A percentile compares a stretch with the other conserved stretches of the same genome.
These are phyloP conservation scores for Ailuropoda melanoleuca DNA, from an alignment of 2,113 vertebrate species.

Conservation along the genomic window DNA sequence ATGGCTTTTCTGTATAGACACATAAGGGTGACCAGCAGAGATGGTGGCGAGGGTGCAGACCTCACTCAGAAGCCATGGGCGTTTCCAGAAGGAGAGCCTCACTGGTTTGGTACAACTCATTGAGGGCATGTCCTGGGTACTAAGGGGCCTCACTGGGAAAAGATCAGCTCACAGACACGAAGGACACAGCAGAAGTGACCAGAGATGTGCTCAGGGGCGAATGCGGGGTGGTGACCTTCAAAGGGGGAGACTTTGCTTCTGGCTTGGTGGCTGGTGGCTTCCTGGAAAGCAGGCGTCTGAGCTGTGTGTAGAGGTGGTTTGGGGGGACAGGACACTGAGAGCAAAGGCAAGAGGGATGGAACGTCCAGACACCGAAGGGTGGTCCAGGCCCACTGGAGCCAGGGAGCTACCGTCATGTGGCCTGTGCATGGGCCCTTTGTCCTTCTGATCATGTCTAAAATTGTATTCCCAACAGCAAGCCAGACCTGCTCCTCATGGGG, in stretches of 20 bases:
- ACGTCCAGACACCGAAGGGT: background rate
- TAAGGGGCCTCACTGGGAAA: background rate
- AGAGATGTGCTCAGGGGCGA: background rate
- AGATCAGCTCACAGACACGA: background rate
- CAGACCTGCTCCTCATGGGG: conserved; percentile 69
- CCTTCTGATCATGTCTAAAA: rapidly evolving
- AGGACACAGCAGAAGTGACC: background rate
- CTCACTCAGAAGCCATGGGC: background rate
- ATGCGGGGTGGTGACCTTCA: background rate
- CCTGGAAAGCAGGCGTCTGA: rapidly evolving
- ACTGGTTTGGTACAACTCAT: rapidly evolving
- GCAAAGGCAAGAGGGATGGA: background rate
- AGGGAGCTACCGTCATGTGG: rapidly evolving
- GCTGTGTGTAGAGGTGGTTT: background rate
- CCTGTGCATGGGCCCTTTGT: background rate
- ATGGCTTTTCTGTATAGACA: background rate
- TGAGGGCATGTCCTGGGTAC: background rate
- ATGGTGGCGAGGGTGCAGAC: background rate
- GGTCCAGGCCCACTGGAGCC: background rate
- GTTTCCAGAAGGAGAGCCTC: background rate
- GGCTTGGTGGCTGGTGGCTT: background rate
- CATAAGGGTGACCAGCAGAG: background rate
- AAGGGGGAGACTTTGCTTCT: background rate
- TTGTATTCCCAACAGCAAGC: conserved; percentile 38
- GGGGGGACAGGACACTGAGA: background rate